Conservation (phyloP, 2,888 invertebrate species). For the Macrophya annulata region DNA sequence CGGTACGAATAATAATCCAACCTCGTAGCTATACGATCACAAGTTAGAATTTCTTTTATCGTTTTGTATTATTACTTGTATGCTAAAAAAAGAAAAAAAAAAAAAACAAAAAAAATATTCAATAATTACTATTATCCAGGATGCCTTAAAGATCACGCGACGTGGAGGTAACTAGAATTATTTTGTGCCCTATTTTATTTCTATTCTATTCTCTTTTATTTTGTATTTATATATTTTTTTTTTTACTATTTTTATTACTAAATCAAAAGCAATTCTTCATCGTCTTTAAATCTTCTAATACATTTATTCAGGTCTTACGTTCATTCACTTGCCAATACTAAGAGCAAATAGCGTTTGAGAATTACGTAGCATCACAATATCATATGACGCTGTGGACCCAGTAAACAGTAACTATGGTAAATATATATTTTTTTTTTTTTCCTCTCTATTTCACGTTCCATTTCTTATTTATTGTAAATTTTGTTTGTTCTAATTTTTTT, state of each 20-base stretch:
- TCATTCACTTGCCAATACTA: slow-evolving; percentile 8
- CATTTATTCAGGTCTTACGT: slow-evolving; percentile 15
- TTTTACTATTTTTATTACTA: slow-evolving; percentile 47
- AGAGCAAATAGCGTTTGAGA: not conserved
- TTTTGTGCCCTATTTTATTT: slow-evolving; percentile 62
- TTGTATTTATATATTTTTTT: slow-evolving; percentile 54
- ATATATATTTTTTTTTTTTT: not conserved
- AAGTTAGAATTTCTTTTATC: slow-evolving; percentile 55
- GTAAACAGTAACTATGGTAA: not conserved
- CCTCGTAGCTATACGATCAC: slow-evolving; percentile 56
- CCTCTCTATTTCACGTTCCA: not conserved
- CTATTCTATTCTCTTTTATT: slow-evolving; percentile 61
- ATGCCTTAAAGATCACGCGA: slow-evolving; percentile 55
- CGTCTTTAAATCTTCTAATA: not conserved
- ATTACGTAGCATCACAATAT: slow-evolving; percentile 9
- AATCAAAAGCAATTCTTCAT: slow-evolving; percentile 59
- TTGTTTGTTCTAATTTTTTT: not conserved
- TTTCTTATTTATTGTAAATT: slow-evolving; percentile 20
- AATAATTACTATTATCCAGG: slow-evolving; percentile 56
- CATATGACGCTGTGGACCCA: not conserved
- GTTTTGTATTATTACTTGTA: slow-evolving; percentile 59
- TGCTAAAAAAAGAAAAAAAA: slow-evolving; percentile 24
- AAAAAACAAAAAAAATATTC: slow-evolving; percentile 46
- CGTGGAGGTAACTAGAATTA: slow-evolving; percentile 57
- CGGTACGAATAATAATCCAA: slow-evolving; percentile 53